A percentile compares a stretch with the other conserved stretches of the same genome.
phyloP scores from a whole-genome alignment of 2,797 vertebrate genomes.

The Zenarchopterus dispar region DNA sequence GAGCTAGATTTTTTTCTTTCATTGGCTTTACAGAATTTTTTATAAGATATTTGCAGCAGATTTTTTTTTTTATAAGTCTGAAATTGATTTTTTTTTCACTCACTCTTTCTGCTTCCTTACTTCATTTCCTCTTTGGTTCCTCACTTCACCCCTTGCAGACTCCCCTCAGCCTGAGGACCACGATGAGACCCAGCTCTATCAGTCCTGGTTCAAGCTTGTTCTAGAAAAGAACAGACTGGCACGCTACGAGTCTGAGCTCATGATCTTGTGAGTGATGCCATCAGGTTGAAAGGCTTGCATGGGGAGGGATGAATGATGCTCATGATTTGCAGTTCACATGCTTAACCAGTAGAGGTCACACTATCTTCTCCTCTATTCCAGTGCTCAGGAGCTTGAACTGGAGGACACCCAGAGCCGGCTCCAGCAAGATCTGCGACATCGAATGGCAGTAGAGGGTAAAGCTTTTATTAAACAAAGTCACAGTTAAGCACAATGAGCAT shows the following conservation, averaged over 20 bases:
- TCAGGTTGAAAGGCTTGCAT: not conserved
- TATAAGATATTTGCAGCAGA: slow-evolving; percentile 12
- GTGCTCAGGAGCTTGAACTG: slow-evolving; percentile 91
- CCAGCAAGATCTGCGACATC: slow-evolving; percentile 86
- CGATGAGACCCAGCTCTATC: slow-evolving; percentile 88
- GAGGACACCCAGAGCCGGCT: slow-evolving; percentile 91
- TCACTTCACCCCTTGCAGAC: slow-evolving; percentile 36
- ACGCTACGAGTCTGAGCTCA: slow-evolving; percentile 92
- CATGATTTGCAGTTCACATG: not conserved
- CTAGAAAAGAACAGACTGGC: slow-evolving; percentile 95
- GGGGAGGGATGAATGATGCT: not conserved
- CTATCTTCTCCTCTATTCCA: slow-evolving; percentile 51
- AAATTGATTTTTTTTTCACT: not conserved
- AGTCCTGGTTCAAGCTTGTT: slow-evolving; percentile 93
- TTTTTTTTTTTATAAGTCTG: not conserved
- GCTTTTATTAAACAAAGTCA: not conserved
- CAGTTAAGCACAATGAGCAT: not conserved
- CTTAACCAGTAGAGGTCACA: slow-evolving; percentile 6
- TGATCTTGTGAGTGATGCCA: slow-evolving; percentile 81
- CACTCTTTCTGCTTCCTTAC: not conserved
- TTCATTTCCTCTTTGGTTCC: not conserved
- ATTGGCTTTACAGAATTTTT: slow-evolving; percentile 17
- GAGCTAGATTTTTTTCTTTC: slow-evolving; percentile 7
- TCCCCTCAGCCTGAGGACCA: slow-evolving; percentile 42
- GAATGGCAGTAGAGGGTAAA: slow-evolving; percentile 88